Evolutionary conservation across 2,888 invertebrate genomes (phyloP).

Genomic region (Unio delphinus): DNA sequence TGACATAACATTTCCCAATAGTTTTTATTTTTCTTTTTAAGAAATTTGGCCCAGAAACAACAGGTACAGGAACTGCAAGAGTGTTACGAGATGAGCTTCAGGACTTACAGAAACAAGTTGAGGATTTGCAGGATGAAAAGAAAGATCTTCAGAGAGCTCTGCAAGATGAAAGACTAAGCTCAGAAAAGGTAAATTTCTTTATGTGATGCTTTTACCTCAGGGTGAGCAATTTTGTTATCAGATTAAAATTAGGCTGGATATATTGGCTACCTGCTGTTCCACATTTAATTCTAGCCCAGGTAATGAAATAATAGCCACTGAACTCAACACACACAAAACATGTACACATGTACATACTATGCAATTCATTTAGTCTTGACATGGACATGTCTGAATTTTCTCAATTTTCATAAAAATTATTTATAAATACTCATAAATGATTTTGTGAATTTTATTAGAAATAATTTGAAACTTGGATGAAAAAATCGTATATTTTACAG

Average conservation of each 20-base stretch:
- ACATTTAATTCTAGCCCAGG: no score
- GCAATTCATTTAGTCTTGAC: neutral
- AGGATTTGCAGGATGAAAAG: conserved; percentile 57
- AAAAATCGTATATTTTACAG: no score
- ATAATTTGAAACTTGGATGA: no score
- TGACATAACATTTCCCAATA: neutral
- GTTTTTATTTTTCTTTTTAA: conserved; percentile 17
- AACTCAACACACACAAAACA: neutral
- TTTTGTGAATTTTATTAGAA: no score
- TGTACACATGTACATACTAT: neutral
- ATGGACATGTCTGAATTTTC: neutral
- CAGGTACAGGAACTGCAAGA: conserved; percentile 36
- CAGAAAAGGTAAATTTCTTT: conserved; percentile 47
- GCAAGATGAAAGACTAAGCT: conserved; percentile 58
- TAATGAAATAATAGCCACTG: no score
- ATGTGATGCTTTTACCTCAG: no score
- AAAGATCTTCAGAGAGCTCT: conserved; percentile 63
- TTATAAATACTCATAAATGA: neutral
- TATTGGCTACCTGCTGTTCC: no score
- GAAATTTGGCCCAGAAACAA: conserved; percentile 54
- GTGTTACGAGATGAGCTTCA: conserved; percentile 62
- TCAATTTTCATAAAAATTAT: neutral
- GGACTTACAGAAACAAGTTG: conserved; percentile 64
- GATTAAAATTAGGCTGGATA: no score
- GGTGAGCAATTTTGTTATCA: no score